phyloP scores from a whole-genome alignment of 2,113 vertebrate genomes.

The Todiramphus chloris region DNA sequence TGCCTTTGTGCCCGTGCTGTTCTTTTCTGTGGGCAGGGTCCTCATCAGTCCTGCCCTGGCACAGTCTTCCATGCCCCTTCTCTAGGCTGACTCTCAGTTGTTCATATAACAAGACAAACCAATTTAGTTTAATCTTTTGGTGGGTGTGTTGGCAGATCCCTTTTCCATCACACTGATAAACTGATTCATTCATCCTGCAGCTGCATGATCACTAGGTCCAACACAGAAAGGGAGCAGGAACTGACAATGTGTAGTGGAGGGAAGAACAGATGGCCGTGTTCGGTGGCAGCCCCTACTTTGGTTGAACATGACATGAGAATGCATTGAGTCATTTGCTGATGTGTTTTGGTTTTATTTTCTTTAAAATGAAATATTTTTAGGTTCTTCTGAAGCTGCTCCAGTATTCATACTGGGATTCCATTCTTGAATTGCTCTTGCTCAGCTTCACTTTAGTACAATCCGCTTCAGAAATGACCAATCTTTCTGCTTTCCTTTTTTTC shows the following conservation, averaged over 20 bases:
- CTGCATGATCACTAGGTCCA: not conserved
- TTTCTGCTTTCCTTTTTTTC: not conserved
- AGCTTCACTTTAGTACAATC: not conserved
- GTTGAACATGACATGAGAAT: not conserved
- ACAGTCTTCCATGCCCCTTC: rapidly evolving
- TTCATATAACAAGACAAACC: not conserved
- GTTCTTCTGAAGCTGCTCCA: not conserved
- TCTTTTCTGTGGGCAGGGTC: not conserved
- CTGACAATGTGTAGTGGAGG: rapidly evolving
- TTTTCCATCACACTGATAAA: not conserved
- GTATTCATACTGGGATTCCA: not conserved
- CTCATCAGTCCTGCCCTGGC: not conserved
- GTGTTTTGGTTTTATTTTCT: not conserved
- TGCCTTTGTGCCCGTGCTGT: not conserved
- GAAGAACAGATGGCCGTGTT: not conserved
- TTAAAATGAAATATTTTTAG: not conserved
- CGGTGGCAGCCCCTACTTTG: not conserved
- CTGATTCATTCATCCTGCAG: not conserved
- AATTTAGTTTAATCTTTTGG: not conserved
- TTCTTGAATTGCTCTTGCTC: not conserved
- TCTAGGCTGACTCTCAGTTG: not conserved
- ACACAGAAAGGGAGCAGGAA: not conserved
- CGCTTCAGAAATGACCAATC: not conserved
- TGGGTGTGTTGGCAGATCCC: not conserved
- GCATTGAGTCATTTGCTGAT: not conserved